Percentiles rank a stretch among this genome's conserved stretches.
phyloP scores from a whole-genome alignment of 2,888 invertebrate species.

The Mimumesa dahlbomi region DNA sequence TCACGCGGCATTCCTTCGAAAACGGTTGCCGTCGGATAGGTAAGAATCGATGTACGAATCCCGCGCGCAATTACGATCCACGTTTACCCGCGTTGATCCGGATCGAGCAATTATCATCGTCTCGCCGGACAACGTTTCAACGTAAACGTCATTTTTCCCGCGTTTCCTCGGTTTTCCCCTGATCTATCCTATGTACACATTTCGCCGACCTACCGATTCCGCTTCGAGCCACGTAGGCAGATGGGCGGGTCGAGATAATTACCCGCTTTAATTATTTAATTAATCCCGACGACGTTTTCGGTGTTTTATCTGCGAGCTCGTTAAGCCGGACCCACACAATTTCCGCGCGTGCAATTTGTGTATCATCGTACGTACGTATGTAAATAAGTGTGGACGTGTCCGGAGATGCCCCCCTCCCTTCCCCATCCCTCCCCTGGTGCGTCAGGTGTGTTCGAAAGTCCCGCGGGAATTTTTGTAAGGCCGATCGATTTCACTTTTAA shows the following conservation, averaged over 20 bases:
- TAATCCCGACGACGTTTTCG: slow-evolving; percentile 74
- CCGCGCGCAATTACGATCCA: no score
- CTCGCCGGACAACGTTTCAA: no score
- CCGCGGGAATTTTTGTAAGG: neutral
- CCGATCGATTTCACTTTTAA: neutral
- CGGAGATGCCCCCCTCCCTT: no score
- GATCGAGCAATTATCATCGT: no score
- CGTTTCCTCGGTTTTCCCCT: no score
- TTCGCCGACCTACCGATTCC: slow-evolving; percentile 29
- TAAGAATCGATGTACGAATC: no score
- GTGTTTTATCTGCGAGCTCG: slow-evolving; percentile 76
- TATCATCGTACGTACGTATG: slow-evolving; percentile 1
- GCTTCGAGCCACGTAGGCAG: slow-evolving; percentile 41
- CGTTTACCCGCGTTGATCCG: no score
- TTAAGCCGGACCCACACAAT: slow-evolving; percentile 60
- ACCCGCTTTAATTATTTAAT: slow-evolving; percentile 77
- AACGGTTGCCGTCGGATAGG: no score
- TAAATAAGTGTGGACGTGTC: slow-evolving; percentile 4
- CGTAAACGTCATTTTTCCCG: no score
- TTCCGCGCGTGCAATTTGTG: neutral
- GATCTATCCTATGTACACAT: slow-evolving; percentile 10
- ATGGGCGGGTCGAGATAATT: slow-evolving; percentile 67
- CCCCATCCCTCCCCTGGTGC: no score
- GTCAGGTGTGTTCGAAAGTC: no score
- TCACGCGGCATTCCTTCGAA: no score